Conservation (phyloP, 2,888 invertebrate genomes). For the Netelia inedita region DNA sequence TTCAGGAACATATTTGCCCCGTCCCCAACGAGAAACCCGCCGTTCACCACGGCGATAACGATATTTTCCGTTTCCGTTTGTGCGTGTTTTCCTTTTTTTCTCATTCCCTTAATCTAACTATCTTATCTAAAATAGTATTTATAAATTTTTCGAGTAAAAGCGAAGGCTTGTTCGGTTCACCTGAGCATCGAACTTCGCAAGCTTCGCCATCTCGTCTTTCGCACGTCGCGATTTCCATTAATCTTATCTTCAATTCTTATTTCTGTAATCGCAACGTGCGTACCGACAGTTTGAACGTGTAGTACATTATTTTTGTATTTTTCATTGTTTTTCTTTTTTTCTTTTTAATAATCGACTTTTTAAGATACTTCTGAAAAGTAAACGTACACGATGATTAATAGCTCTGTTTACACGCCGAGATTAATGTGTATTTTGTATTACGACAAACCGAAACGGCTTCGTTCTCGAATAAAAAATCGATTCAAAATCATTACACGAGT, state of each 20-base stretch:
- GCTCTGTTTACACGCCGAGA: constrained; percentile 17
- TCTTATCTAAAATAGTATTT: constrained; percentile 28
- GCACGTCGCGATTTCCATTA: not conserved
- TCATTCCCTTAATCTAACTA: constrained; percentile 25
- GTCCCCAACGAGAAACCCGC: constrained; percentile 29
- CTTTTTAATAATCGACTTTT: not conserved
- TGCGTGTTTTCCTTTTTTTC: not conserved
- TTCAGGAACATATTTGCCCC: constrained; percentile 1
- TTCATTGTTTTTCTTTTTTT: not conserved
- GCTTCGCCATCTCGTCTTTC: constrained; percentile 51
- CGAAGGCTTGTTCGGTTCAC: constrained; percentile 73
- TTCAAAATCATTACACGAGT: not conserved
- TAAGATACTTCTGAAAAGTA: constrained; percentile 27
- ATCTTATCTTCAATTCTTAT: not conserved
- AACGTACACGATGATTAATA: constrained; percentile 42
- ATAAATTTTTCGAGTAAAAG: constrained; percentile 53
- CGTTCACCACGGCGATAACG: constrained; percentile 49
- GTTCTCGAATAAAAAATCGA: not conserved
- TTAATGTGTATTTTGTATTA: not conserved
- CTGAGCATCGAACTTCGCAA: constrained; percentile 76
- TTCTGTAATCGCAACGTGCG: constrained; percentile 46
- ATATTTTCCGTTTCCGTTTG: constrained; percentile 4
- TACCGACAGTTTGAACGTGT: constrained; percentile 52
- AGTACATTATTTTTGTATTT: constrained; percentile 33
- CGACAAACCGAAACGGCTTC: constrained; percentile 1